These are phyloP conservation scores for Calycopis cecrops DNA, from an alignment of 1,140 invertebrate genomes.

Conservation along the genomic window DNA sequence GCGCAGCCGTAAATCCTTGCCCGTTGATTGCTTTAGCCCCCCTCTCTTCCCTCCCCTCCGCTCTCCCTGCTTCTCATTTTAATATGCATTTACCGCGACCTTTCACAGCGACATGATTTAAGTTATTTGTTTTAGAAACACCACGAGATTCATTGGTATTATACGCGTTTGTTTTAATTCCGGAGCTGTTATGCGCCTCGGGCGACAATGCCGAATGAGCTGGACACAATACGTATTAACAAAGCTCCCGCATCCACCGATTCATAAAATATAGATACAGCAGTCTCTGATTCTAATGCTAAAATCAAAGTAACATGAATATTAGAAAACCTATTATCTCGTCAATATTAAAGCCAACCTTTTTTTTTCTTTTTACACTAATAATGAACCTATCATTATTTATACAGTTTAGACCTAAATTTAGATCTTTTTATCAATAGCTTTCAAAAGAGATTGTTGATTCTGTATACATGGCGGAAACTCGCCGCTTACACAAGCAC, in stretches of 20 bases:
- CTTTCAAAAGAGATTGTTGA: no score
- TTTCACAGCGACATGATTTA: slow-evolving; percentile 53
- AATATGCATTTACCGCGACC: slow-evolving; percentile 8
- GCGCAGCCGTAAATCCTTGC: slow-evolving; percentile 46
- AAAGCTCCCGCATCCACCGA: slow-evolving; percentile 27
- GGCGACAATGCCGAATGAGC: slow-evolving; percentile 31
- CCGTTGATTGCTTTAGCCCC: slow-evolving; percentile 55
- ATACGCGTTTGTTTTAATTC: slow-evolving; percentile 45
- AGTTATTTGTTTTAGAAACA: slow-evolving; percentile 68
- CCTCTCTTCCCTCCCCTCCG: neutral
- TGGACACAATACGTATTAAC: slow-evolving; percentile 29
- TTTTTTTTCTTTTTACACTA: no score
- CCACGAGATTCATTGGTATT: slow-evolving; percentile 58
- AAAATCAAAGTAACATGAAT: no score
- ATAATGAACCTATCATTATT: no score
- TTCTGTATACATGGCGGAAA: no score
- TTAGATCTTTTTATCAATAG: no score
- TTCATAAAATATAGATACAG: neutral
- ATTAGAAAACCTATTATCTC: no score
- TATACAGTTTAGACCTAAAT: no score
- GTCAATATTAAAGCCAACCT: no score
- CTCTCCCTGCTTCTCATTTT: slow-evolving; percentile 21
- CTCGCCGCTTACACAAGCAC: no score
- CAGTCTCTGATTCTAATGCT: neutral
- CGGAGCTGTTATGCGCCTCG: slow-evolving; percentile 31